A percentile compares a stretch with the other conserved stretches of the same genome.
These are phyloP conservation scores for Cebidichthys violaceus DNA, from an alignment of 2,113 vertebrate species.

Conservation along the genomic window DNA sequence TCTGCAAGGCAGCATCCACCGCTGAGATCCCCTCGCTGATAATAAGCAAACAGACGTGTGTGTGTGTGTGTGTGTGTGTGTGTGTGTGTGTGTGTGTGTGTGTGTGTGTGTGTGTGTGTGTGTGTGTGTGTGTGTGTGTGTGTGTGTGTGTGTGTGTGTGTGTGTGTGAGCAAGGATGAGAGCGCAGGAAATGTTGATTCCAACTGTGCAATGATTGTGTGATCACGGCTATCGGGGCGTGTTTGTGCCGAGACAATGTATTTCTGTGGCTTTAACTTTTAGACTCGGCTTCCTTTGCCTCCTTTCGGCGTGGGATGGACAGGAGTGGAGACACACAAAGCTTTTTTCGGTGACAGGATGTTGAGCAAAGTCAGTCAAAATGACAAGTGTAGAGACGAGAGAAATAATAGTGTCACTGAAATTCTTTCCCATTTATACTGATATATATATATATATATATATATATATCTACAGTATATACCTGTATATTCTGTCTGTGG, in stretches of 20 bases:
- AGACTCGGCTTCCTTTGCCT: constrained; percentile 6
- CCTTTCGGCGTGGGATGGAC: neutral
- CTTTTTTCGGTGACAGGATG: neutral
- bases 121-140: neutral
- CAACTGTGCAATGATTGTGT: neutral
- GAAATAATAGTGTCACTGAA: constrained; percentile 10
- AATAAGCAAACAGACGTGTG: constrained; percentile 27
- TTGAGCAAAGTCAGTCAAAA: constrained; percentile 21
- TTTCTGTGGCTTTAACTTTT: neutral
- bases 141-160: neutral
- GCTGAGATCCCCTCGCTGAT: constrained; percentile 5
- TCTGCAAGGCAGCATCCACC: constrained; percentile 1
- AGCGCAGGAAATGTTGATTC: constrained; percentile 8
- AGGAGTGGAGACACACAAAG: neutral
- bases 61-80: neutral
- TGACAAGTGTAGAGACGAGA: neutral
- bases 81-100: neutral
- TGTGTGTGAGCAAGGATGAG: constrained; percentile 21
- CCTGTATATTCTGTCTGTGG: constrained; percentile 14
- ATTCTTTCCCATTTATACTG: constrained; percentile 4
- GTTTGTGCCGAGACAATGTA: neutral
- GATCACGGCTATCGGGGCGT: constrained; percentile 1
- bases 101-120: neutral
- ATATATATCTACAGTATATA: constrained; percentile 5
- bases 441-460: constrained; percentile 5